A percentile compares a stretch with the other conserved stretches of the same genome.
Evolutionary conservation across 2,888 invertebrate genomes (phyloP).

Genomic region (Euzophera pinguis): DNA sequence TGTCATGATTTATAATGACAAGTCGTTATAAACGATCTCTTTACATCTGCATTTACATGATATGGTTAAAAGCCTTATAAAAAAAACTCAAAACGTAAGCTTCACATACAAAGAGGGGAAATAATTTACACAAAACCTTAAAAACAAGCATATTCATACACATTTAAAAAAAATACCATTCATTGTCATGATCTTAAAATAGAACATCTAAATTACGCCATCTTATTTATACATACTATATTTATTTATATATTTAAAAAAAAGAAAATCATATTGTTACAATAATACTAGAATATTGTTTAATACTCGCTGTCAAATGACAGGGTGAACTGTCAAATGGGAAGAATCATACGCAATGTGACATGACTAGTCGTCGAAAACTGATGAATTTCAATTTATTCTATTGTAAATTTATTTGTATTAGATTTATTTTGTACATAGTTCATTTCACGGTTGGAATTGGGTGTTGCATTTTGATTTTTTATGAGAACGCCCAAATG

Average conservation of each 20-base stretch:
- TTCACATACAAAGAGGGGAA: constrained; percentile 49
- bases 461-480: no score
- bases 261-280: constrained; percentile 49
- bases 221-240: constrained; percentile 51
- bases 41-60: constrained; percentile 7
- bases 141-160: constrained; percentile 55
- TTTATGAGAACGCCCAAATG: no score
- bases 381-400: constrained; percentile 8
- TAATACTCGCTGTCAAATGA: constrained; percentile 54
- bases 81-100: constrained; percentile 47
- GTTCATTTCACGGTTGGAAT: no score
- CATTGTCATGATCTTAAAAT: constrained; percentile 71
- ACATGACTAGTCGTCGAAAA: constrained; percentile 72
- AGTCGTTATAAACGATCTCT: not conserved
- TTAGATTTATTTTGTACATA: no score
- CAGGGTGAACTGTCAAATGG: constrained; percentile 48
- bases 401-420: not conserved
- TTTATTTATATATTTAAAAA: constrained; percentile 27
- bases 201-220: constrained; percentile 75
- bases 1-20: not conserved
- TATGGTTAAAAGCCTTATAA: constrained; percentile 33
- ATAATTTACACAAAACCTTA: constrained; percentile 59
- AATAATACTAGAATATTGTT: constrained; percentile 56
- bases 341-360: constrained; percentile 43
- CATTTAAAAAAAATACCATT: constrained; percentile 44